Percentiles rank a stretch among this genome's conserved stretches.
These are phyloP conservation scores for Labrus mixtus DNA, from an alignment of 2,113 vertebrate species.

Conservation along the genomic window DNA sequence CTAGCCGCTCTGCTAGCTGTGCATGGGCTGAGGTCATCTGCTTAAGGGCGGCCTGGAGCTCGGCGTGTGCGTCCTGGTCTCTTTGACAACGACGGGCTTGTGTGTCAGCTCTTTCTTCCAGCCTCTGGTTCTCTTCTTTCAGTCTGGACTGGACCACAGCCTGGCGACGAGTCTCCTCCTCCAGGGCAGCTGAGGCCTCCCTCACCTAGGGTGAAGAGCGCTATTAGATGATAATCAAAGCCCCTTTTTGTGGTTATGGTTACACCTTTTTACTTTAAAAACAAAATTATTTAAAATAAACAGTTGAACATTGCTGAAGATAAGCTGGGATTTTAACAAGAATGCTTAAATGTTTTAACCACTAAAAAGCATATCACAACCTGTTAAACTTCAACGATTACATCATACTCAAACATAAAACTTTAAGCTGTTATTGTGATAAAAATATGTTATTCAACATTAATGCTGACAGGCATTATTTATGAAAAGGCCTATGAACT, in stretches of 20 bases:
- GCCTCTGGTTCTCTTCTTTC: slow-evolving; percentile 84
- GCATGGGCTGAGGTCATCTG: slow-evolving; percentile 84
- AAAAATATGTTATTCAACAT: no score
- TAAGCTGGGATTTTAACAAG: no score
- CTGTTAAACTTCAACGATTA: no score
- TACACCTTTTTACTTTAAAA: no score
- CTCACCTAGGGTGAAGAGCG: slow-evolving; percentile 61
- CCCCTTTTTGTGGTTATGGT: background rate
- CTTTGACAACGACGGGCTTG: slow-evolving; percentile 77
- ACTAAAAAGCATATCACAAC: no score
- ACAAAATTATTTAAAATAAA: no score
- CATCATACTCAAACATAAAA: no score
- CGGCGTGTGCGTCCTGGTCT: slow-evolving; percentile 59
- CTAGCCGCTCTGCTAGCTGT: slow-evolving; percentile 83
- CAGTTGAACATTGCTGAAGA: no score
- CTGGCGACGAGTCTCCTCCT: slow-evolving; percentile 85
- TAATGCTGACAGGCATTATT: no score
- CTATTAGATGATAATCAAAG: slow-evolving; percentile 26
- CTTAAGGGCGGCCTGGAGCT: slow-evolving; percentile 87
- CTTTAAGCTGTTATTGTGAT: no score
- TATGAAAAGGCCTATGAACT: no score
- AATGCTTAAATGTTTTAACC: no score
- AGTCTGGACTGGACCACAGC: slow-evolving; percentile 78
- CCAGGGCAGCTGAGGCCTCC: slow-evolving; percentile 80
- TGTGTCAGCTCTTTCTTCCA: slow-evolving; percentile 81